Base-by-base conservation (phyloP, 2,113 vertebrate species). In the Oreochromis aureus region DNA sequence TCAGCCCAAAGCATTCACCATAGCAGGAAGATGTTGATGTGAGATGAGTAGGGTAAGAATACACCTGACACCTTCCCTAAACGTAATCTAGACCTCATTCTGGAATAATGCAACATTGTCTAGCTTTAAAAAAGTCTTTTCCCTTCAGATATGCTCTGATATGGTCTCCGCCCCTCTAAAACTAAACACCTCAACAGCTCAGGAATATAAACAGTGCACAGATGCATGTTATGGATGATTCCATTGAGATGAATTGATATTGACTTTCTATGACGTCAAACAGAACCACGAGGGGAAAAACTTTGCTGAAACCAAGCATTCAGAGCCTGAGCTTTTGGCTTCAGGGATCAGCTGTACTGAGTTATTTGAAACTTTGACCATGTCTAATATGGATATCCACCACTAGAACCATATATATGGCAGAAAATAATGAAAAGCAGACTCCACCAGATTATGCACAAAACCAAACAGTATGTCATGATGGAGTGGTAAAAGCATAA, bases 321-420 rank as follows among this genome's bases (percentile, higher is more conserved):
- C 24, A 16, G 32, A 59, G 18, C 32, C 32, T 63, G 18, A 66
- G 36, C 63, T 4, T 41, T 69, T 69, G 63, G 3, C 19, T 71
- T 39, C 34, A 8, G 1, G 61, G 10, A 36, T 66, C 61, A 66
- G 34, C 61, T 56, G 11, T 27, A 27, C 22, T 39, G 19, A 41
- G n/a, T 66, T 39, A 0, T 69, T 41, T 0, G n/a, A 69, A 69
- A 71, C 36, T 41, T 69, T 71, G n/a, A 41, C 63, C 63, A 15
- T 15, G 61, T 66, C 11, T 22, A 66, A 66, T 39, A 66, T 39
- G 34, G 0, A 39, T 19, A 7, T 66, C 34, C 61, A 39, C 19
- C 0, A 66, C 18, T 39, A 34, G 34, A 66, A 22, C 10, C 6
- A 2, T 39, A 0, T 0, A 13, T 7, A n/a, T 66, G 12, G 12